Evolutionary conservation across 2,888 invertebrate genomes (phyloP).

Genomic region (Drosophila maculinotata): DNA sequence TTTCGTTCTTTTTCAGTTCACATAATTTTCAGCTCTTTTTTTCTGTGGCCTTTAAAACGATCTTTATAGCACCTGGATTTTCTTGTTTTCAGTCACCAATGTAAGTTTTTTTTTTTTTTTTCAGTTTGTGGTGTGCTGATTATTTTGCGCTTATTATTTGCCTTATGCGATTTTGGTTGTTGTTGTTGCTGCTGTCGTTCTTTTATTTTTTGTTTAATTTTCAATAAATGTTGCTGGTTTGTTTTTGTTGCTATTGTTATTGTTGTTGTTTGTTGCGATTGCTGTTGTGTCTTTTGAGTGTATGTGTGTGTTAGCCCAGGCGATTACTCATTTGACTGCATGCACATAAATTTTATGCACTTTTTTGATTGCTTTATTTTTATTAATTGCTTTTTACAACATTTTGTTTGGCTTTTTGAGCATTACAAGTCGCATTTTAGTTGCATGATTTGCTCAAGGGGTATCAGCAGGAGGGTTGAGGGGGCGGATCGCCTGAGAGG

Average conservation of each 20-base stretch:
- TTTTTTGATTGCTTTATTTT: constrained; percentile 71
- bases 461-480: constrained; percentile 4
- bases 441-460: constrained; percentile 49
- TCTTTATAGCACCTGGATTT: constrained; percentile 81
- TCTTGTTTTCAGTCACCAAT: constrained; percentile 74
- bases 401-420: constrained; percentile 61
- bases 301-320: constrained; percentile 39
- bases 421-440: constrained; percentile 59
- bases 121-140: constrained; percentile 59
- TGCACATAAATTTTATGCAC: constrained; percentile 76
- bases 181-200: constrained; percentile 38
- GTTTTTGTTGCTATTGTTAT: constrained; percentile 63
- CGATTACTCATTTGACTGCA: constrained; percentile 81
- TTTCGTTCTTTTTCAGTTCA: constrained; percentile 8
- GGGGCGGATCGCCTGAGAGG: constrained; percentile 20
- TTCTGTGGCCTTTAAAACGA: constrained; percentile 65
- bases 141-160: constrained; percentile 77
- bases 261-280: constrained; percentile 39
- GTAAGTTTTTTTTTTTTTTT: constrained; percentile 59
- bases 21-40: constrained; percentile 18
- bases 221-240: constrained; percentile 76
- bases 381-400: constrained; percentile 78
- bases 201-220: constrained; percentile 68
- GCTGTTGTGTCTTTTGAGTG: constrained; percentile 38
- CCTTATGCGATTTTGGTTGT: constrained; percentile 30